Evolutionary conservation across 1,140 invertebrate species (phyloP).

Genomic region (Brachionus koreanus): DNA sequence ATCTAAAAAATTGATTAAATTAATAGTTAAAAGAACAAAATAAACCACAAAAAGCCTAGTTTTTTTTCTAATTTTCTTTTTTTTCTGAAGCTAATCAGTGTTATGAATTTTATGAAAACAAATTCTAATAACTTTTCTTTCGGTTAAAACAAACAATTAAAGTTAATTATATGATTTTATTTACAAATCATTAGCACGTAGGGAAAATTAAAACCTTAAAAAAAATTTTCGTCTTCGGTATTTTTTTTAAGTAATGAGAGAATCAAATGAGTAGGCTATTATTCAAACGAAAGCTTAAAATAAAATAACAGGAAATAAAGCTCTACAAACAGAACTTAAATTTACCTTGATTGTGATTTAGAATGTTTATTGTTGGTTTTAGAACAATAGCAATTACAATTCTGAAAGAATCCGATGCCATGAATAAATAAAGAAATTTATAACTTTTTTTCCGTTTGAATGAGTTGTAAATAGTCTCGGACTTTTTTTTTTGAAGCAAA

Average conservation of each 20-base stretch:
- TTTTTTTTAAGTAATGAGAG: background rate
- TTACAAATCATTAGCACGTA: slow-evolving; percentile 34
- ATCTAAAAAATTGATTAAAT: no score
- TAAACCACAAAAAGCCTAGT: no score
- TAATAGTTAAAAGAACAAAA: no score
- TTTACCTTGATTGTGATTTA: background rate
- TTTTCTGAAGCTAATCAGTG: no score
- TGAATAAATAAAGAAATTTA: slow-evolving; percentile 11
- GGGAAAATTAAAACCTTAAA: background rate
- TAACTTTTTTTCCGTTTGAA: slow-evolving; percentile 4
- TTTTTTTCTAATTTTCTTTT: no score
- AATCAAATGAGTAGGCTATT: background rate
- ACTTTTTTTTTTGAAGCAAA: background rate
- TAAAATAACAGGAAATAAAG: background rate
- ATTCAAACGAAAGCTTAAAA: background rate
- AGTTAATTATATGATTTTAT: background rate
- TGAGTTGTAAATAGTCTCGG: background rate
- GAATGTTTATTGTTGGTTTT: background rate
- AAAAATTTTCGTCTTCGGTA: background rate
- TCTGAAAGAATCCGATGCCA: background rate
- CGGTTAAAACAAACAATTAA: background rate
- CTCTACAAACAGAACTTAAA: background rate
- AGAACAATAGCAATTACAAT: background rate
- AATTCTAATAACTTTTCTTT: background rate
- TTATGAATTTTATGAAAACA: no score